Evolutionary conservation across 2,113 vertebrate species (phyloP).

Genomic region (Ictidomys tridecemlineatus): DNA sequence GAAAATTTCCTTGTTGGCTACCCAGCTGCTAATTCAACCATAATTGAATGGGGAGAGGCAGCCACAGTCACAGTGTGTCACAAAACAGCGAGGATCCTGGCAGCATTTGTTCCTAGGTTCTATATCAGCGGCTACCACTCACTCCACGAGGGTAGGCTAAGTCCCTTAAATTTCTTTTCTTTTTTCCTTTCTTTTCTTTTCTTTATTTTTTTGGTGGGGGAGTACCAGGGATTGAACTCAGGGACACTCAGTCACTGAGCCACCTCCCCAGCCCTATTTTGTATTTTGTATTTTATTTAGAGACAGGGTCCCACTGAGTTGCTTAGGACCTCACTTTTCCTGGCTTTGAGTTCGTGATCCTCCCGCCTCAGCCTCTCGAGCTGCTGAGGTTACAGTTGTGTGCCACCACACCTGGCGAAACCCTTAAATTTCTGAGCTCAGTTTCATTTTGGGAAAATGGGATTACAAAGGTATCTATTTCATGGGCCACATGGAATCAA

Average conservation of each 20-base stretch:
- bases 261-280: too few species aligned
- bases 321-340: too few species aligned
- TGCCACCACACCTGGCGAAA: neutral
- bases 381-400: too few species aligned
- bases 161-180: neutral
- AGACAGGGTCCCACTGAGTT: too few species aligned
- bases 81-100: neutral
- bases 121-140: neutral
- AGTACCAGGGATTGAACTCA: too few species aligned
- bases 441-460: neutral
- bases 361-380: too few species aligned
- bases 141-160: neutral
- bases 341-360: too few species aligned
- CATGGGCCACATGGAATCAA: neutral
- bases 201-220: too few species aligned
- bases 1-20: accelerated
- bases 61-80: neutral
- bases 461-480: neutral
- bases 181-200: too few species aligned
- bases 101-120: neutral
- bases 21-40: neutral
- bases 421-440: neutral
- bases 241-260: too few species aligned
- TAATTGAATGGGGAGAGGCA: neutral
- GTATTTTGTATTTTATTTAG: too few species aligned